Base-by-base conservation (phyloP, 2,888 invertebrate genomes). In the Uropetala carovei region DNA sequence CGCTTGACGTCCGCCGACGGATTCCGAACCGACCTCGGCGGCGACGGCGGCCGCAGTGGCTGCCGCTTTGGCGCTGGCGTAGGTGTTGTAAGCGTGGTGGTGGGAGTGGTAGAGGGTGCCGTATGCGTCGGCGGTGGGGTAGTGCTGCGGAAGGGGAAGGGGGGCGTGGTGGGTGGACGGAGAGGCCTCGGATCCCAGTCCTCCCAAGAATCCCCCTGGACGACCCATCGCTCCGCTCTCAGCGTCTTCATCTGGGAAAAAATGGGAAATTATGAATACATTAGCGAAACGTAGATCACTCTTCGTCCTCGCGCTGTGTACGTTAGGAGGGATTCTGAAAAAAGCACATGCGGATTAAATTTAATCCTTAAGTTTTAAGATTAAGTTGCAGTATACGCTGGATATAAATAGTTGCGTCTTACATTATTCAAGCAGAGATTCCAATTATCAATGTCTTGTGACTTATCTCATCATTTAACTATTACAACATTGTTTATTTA, bases 51-150 rank as follows among this genome's bases (percentile, higher is more conserved):
- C 89, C 43, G 89, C 89, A 11, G 64, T 64, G 9, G 89, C 89
- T 2, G 89, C 89, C 11, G 89, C 89, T 43, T 89, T 89, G n/a
- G 89, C 89, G 64, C 64, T 89, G 22, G 75, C 75, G 64, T 89
- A 89, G 13, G 89, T 64, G 89, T 64, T 68, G 89, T 89, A 68
- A 11, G 59, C 59, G 60, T 75, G 75, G 27, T 75, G 75, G 64
- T 86, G 60, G 16, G 86, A 59, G 86, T 64, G 30, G 89, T 89
- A 68, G 27, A 27, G 27, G 13, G 93, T 10, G 94, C 93, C n/a
- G 94, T 93, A 4, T 94, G 93, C 57, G 94, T 93, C 14, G 94
- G 92, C 18, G 94, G 93, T 83, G 94, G 94, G 30, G 94, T 93
- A 85, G 94, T 94, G 92, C 93, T 93, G 93, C 94, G 94, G 93